A percentile compares a stretch with the other conserved stretches of the same genome.
Conservation (phyloP, 2,888 invertebrate species). For the Leptinotarsa rubiginosa region DNA sequence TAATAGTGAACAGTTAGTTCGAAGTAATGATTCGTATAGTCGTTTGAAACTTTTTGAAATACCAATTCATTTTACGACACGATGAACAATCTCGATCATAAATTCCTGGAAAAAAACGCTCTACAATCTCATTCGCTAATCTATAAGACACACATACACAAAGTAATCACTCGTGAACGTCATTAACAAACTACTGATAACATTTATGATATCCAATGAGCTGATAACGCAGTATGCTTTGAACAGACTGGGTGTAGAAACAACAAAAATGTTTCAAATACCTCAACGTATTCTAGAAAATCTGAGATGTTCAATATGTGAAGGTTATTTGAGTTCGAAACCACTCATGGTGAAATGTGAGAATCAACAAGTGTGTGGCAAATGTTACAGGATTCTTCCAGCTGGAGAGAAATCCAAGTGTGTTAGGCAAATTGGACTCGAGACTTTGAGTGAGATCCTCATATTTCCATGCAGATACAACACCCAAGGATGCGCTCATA, state of each 20-base stretch:
- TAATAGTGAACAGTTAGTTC: too few relatives aligned
- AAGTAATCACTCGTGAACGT: background rate
- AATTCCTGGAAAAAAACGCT: too few relatives aligned
- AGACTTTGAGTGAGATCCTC: conserved; percentile 52
- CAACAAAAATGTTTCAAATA: conserved; percentile 51
- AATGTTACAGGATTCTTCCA: conserved; percentile 57
- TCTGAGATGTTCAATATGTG: conserved; percentile 54
- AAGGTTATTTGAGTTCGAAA: conserved; percentile 53
- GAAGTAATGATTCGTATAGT: too few relatives aligned
- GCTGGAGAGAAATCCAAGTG: conserved; percentile 51
- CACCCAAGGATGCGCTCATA: conserved; percentile 51
- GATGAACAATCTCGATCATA: too few relatives aligned
- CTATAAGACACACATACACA: too few relatives aligned
- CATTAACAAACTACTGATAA: conserved; percentile 7
- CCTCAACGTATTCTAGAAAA: conserved; percentile 50
- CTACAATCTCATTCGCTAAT: too few relatives aligned
- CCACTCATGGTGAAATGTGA: conserved; percentile 51
- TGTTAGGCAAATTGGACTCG: conserved; percentile 53
- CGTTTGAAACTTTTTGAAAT: too few relatives aligned
- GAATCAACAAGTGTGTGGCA: conserved; percentile 56
- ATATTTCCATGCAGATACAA: conserved; percentile 56
- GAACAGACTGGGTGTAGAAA: conserved; percentile 3
- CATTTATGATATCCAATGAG: conserved; percentile 12
- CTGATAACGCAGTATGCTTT: conserved; percentile 32
- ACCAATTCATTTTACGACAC: too few relatives aligned